A percentile compares a stretch with the other conserved stretches of the same genome.
phyloP scores from a whole-genome alignment of 1,140 invertebrate genomes.

The Zaprionus gabonicus region DNA sequence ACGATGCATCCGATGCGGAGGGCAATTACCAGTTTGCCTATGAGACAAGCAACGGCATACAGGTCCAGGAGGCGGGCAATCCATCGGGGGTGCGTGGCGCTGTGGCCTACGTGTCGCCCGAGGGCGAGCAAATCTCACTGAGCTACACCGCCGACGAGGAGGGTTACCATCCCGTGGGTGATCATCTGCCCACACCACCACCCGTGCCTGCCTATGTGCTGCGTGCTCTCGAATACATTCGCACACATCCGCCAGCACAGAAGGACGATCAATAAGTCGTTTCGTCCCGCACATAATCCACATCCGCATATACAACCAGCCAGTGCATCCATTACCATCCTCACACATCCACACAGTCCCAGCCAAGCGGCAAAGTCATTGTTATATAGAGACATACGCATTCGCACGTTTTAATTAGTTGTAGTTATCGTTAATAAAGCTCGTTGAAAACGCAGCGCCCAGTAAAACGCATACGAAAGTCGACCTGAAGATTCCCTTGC shows the following conservation, averaged over 20 bases:
- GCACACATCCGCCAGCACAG: constrained; percentile 82
- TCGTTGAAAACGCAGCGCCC: constrained; percentile 33
- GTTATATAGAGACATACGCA: constrained; percentile 67
- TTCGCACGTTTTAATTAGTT: constrained; percentile 56
- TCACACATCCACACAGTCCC: constrained; percentile 16
- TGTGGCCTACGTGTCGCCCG: constrained; percentile 76
- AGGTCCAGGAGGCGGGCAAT: constrained; percentile 77
- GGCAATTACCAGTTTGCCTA: constrained; percentile 80
- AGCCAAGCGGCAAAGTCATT: constrained; percentile 62
- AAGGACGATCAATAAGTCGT: constrained; percentile 68
- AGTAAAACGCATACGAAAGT: constrained; percentile 11
- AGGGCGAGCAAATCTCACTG: constrained; percentile 85
- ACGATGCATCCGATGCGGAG: constrained; percentile 77
- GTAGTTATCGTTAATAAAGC: constrained; percentile 76
- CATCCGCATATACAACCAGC: constrained; percentile 25
- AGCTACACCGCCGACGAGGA: constrained; percentile 88
- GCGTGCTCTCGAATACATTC: constrained; percentile 85
- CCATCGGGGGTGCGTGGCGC: constrained; percentile 71
- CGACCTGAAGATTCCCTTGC: neutral
- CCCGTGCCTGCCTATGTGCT: constrained; percentile 80
- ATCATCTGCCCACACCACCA: constrained; percentile 86
- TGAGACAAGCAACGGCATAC: constrained; percentile 81
- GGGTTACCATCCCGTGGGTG: constrained; percentile 85
- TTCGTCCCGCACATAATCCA: neutral
- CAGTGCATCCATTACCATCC: constrained; percentile 29